These are phyloP conservation scores for Apogon talboti DNA, from an alignment of 2,797 vertebrate species.

Conservation along the genomic window DNA sequence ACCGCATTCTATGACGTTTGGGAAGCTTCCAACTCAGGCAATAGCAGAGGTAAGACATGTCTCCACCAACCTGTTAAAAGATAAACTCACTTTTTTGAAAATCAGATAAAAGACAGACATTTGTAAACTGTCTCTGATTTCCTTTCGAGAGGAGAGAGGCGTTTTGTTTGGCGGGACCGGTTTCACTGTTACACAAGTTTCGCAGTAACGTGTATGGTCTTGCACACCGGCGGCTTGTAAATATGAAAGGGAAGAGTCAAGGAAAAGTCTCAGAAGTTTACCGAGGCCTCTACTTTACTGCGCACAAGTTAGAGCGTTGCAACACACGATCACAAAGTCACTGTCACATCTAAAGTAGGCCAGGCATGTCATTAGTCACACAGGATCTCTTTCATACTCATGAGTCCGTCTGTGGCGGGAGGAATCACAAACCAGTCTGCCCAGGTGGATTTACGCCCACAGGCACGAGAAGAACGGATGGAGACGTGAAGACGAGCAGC, in stretches of 20 bases:
- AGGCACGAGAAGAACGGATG: conserved; percentile 66
- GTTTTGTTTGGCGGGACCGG: background rate
- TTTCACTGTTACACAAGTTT: conserved; percentile 34
- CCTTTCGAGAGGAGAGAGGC: background rate
- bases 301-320: conserved; percentile 32
- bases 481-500: conserved; percentile 14
- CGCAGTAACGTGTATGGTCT: conserved; percentile 53
- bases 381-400: conserved; percentile 46
- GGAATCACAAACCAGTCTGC: conserved; percentile 75
- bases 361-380: conserved; percentile 53
- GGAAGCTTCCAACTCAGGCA: background rate
- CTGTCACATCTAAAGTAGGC: conserved; percentile 26
- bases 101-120: background rate
- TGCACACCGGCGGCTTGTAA: conserved; percentile 19
- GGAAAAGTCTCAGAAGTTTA: conserved; percentile 27
- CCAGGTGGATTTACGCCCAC: conserved; percentile 62
- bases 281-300: conserved; percentile 27
- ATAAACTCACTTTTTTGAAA: background rate
- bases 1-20: conserved; percentile 13
- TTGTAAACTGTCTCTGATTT: background rate
- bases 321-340: conserved; percentile 27
- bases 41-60: conserved; percentile 65
- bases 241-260: conserved; percentile 14
- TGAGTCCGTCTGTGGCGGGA: conserved; percentile 10
- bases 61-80: conserved; percentile 4